A percentile compares a stretch with the other conserved stretches of the same genome.
phyloP scores from a whole-genome alignment of 2,888 invertebrate species.

The Yponomeuta evonymella region DNA sequence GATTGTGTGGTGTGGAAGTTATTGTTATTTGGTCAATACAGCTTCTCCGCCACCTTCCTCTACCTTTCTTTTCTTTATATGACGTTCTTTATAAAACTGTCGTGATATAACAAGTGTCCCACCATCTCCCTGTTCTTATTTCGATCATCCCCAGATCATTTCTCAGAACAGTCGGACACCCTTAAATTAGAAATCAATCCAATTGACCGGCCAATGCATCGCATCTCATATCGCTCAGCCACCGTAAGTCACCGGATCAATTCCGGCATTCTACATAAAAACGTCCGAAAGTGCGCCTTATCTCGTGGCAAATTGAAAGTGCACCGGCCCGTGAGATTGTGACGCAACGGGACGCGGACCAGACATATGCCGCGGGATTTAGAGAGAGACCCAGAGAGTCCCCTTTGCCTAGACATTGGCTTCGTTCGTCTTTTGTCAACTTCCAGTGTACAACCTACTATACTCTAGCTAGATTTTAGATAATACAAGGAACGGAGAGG shows the following conservation, averaged over 20 bases:
- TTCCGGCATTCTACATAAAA: conserved; percentile 70
- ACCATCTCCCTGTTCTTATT: neutral
- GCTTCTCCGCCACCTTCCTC: too few relatives aligned
- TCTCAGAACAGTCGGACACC: conserved; percentile 14
- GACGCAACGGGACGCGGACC: conserved; percentile 56
- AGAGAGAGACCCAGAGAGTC: neutral
- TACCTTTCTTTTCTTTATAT: too few relatives aligned
- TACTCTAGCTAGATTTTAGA: too few relatives aligned
- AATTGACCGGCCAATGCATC: conserved; percentile 65
- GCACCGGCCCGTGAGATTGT: conserved; percentile 72
- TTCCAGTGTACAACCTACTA: too few relatives aligned
- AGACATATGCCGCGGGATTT: conserved; percentile 57
- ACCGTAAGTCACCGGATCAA: conserved; percentile 73
- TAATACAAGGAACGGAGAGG: too few relatives aligned
- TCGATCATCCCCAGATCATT: neutral
- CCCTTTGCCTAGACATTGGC: too few relatives aligned
- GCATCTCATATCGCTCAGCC: conserved; percentile 44
- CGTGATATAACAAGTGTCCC: too few relatives aligned
- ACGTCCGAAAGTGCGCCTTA: conserved; percentile 70
- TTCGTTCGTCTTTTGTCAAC: too few relatives aligned
- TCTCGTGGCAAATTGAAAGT: conserved; percentile 75
- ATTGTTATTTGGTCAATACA: too few relatives aligned
- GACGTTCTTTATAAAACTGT: too few relatives aligned
- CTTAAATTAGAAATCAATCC: conserved; percentile 53
- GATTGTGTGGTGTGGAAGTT: too few relatives aligned